A percentile compares a stretch with the other conserved stretches of the same genome.
phyloP scores from a whole-genome alignment of 2,797 vertebrate species.

The Dermochelys coriacea region DNA sequence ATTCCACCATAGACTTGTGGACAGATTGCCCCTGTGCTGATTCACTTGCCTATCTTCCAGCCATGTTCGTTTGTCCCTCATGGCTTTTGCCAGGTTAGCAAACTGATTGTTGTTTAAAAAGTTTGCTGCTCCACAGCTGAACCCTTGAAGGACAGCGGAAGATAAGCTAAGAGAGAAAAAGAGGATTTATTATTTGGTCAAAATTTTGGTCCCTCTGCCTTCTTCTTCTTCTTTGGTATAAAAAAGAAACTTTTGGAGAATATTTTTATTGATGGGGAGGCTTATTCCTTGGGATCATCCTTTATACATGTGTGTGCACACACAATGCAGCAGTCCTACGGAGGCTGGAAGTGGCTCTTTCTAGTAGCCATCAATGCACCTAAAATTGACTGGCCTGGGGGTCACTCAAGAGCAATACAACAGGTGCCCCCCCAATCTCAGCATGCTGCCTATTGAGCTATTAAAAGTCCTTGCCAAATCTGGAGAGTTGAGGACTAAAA shows the following conservation, averaged over 20 bases:
- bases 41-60: constrained; percentile 39
- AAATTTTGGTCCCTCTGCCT: not conserved
- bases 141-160: constrained; percentile 33
- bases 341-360: not conserved
- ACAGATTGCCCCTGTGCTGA: not conserved
- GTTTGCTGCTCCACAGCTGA: constrained; percentile 40
- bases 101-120: not conserved
- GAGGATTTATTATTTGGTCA: not conserved
- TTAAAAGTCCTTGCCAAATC: not conserved
- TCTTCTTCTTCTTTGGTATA: not conserved
- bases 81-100: constrained; percentile 4
- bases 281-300: not conserved
- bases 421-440: not conserved
- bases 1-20: not conserved
- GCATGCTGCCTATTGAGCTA: not conserved
- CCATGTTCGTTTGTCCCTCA: constrained; percentile 18
- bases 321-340: not conserved
- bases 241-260: not conserved
- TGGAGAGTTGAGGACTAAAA: not conserved
- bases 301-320: not conserved
- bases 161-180: constrained; percentile 1
- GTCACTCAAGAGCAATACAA: not conserved
- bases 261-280: not conserved
- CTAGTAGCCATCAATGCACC: not conserved
- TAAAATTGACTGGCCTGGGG: not conserved